A percentile compares a stretch with the other conserved stretches of the same genome.
Evolutionary conservation across 2,888 invertebrate species (phyloP).

Genomic region (Leptothorax acervorum): DNA sequence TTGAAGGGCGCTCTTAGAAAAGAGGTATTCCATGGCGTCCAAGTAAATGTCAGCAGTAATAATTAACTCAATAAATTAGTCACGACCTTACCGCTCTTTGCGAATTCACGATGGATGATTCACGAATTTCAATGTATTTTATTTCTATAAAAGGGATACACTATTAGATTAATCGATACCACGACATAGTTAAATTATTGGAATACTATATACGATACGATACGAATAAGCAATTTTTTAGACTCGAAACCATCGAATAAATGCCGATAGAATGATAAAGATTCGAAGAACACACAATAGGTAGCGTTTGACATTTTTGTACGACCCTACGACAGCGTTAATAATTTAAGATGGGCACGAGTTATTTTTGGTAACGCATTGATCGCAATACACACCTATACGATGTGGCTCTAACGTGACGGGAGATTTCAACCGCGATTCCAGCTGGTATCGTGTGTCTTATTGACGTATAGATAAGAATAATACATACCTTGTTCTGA

Average conservation of each 20-base stretch:
- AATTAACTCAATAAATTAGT: slow-evolving; percentile 26
- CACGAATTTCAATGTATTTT: not conserved
- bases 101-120: not conserved
- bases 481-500: slow-evolving; percentile 10
- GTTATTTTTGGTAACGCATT: slow-evolving; percentile 41
- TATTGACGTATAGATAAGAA: slow-evolving; percentile 35
- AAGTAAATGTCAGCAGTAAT: not conserved
- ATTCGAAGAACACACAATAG: not conserved
- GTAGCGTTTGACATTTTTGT: slow-evolving; percentile 24
- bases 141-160: not conserved
- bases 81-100: not conserved
- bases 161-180: not conserved
- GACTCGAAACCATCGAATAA: not conserved
- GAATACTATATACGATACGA: not conserved
- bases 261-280: not conserved
- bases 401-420: not conserved
- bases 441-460: slow-evolving; percentile 11
- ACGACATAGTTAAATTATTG: not conserved
- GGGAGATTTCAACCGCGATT: slow-evolving; percentile 16
- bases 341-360: slow-evolving; percentile 9
- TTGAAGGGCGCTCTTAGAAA: slow-evolving; percentile 80
- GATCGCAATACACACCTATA: slow-evolving; percentile 32
- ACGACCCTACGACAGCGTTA: not conserved
- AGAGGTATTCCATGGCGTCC: slow-evolving; percentile 79
- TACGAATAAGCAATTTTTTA: not conserved